Evolutionary conservation across 2,113 vertebrate genomes (phyloP).

Genomic region (Ochotona curzoniae): DNA sequence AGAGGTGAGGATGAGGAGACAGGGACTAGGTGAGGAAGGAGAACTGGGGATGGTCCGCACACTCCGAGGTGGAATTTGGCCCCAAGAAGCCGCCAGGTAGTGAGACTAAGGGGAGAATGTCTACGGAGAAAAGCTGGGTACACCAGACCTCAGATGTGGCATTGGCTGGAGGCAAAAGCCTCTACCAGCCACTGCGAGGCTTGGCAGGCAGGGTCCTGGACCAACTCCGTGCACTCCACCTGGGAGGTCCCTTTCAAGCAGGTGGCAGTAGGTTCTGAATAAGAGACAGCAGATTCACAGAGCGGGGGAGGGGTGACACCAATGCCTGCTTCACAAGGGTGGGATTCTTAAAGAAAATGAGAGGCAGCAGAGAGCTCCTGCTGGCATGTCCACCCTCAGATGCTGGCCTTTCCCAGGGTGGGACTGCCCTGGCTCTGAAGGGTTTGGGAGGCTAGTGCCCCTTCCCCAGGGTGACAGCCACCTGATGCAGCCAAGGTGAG

Average conservation of each 20-base stretch:
- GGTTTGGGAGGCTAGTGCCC: neutral
- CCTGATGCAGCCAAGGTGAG: neutral
- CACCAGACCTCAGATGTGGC: neutral
- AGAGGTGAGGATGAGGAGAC: neutral
- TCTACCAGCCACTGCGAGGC: too few relatives aligned
- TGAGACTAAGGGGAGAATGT: neutral
- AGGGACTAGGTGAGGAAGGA: neutral
- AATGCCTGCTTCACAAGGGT: neutral
- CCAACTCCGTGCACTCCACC: neutral
- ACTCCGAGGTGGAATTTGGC: neutral
- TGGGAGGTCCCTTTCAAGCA: neutral
- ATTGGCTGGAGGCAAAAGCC: neutral
- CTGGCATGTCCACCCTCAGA: neutral
- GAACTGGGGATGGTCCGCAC: neutral
- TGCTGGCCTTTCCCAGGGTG: neutral
- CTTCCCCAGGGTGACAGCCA: neutral
- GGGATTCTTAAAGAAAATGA: constrained; percentile 30
- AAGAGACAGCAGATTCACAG: neutral
- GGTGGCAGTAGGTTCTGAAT: neutral
- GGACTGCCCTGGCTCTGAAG: neutral
- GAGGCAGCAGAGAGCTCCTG: neutral
- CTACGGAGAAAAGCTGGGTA: too few relatives aligned
- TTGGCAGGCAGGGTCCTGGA: neutral
- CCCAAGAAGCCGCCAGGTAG: neutral
- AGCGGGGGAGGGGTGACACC: constrained; percentile 5